These are phyloP conservation scores for Cantharis flavilabris DNA, from an alignment of 2,888 invertebrate species.

Conservation along the genomic window DNA sequence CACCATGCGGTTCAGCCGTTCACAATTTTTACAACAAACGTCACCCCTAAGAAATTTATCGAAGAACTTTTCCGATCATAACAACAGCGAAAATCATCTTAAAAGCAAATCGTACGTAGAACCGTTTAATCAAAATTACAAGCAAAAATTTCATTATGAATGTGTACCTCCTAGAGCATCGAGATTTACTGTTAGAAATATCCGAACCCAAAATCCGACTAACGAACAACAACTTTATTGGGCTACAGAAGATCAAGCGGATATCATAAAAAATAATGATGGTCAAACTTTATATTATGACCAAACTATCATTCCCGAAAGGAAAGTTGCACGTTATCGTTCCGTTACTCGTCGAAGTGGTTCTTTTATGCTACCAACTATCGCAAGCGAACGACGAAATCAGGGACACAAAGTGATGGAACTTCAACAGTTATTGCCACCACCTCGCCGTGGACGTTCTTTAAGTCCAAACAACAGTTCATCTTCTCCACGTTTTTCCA, in stretches of 20 bases:
- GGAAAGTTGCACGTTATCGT: neutral
- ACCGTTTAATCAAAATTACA: neutral
- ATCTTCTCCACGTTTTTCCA: neutral
- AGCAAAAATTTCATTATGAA: neutral
- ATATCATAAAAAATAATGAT: neutral
- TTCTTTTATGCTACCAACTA: slow-evolving; percentile 50
- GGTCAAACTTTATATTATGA: neutral
- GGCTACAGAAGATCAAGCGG: neutral
- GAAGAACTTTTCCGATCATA: neutral
- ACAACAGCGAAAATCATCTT: slow-evolving; percentile 13
- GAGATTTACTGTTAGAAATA: slow-evolving; percentile 29
- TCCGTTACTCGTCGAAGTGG: neutral
- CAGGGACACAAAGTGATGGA: slow-evolving; percentile 42
- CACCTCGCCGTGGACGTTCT: slow-evolving; percentile 45
- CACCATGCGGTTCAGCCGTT: neutral
- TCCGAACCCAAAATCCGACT: neutral
- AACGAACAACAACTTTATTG: neutral
- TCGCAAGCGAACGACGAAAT: slow-evolving; percentile 49
- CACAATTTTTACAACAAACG: slow-evolving; percentile 31
- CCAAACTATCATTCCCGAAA: neutral
- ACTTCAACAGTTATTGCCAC: slow-evolving; percentile 41
- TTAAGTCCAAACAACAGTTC: slow-evolving; percentile 40
- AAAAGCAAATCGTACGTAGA: slow-evolving; percentile 32
- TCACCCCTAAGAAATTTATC: slow-evolving; percentile 28
- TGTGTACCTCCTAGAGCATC: slow-evolving; percentile 12